Conservation (phyloP, 2,797 vertebrate species). For the Geotrypetes seraphini region DNA sequence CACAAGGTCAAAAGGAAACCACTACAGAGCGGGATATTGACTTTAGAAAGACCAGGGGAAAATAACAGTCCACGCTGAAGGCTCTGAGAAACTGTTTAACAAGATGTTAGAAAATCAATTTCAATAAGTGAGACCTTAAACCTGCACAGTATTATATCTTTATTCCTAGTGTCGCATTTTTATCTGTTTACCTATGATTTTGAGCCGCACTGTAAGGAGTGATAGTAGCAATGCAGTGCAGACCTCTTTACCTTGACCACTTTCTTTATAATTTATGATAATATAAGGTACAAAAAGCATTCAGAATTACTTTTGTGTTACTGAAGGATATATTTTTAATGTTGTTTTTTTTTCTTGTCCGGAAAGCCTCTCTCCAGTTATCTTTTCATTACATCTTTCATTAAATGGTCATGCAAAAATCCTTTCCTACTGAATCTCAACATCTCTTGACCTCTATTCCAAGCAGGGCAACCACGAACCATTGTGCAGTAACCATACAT, state of each 20-base stretch:
- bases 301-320: slow-evolving; percentile 8
- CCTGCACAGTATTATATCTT: slow-evolving; percentile 17
- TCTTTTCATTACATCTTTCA: too few species aligned
- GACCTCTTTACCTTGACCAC: slow-evolving; percentile 2
- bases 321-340: not conserved
- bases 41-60: not conserved
- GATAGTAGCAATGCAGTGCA: not conserved
- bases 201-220: not conserved
- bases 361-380: too few species aligned
- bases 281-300: slow-evolving; percentile 14
- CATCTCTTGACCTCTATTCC: too few species aligned
- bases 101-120: slow-evolving; percentile 25
- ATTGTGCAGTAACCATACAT: too few species aligned
- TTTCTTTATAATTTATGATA: slow-evolving; percentile 4
- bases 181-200: not conserved
- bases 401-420: too few species aligned
- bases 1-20: slow-evolving; percentile 12
- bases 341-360: too few species aligned
- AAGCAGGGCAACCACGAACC: too few species aligned
- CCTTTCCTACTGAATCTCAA: too few species aligned
- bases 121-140: slow-evolving; percentile 23
- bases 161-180: slow-evolving; percentile 1
- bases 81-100: slow-evolving; percentile 12
- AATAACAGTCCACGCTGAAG: slow-evolving; percentile 1
- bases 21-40: slow-evolving; percentile 3